Evolutionary conservation across 2,888 invertebrate genomes (phyloP).

Genomic region (Phrixothrix hirtus): DNA sequence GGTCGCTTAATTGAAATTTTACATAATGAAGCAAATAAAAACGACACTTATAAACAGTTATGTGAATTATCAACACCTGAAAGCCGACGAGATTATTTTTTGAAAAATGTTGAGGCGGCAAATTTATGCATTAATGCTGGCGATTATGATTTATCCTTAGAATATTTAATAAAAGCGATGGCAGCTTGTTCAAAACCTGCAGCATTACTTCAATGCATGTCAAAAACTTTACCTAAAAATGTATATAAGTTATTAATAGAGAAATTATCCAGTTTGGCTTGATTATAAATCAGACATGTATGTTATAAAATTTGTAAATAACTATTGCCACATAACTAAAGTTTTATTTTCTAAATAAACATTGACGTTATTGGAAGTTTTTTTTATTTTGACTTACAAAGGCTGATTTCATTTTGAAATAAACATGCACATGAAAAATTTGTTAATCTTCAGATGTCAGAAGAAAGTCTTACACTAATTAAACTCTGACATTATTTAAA

Average conservation of each 20-base stretch:
- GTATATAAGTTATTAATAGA: constrained; percentile 18
- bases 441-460: too few relatives aligned
- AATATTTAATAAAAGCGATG: constrained; percentile 21
- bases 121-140: constrained; percentile 13
- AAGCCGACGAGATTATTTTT: constrained; percentile 19
- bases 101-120: constrained; percentile 19
- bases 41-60: constrained; percentile 2
- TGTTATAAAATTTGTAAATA: neutral
- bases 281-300: neutral
- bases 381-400: too few relatives aligned
- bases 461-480: too few relatives aligned
- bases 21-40: constrained; percentile 15
- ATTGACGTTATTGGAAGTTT: too few relatives aligned
- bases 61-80: constrained; percentile 8
- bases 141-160: constrained; percentile 10
- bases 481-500: too few relatives aligned
- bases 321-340: neutral
- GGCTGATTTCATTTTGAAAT: too few relatives aligned
- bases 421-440: too few relatives aligned
- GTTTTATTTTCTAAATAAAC: too few relatives aligned
- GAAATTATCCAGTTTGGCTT: constrained; percentile 17
- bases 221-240: constrained; percentile 14
- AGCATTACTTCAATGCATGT: constrained; percentile 21
- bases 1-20: constrained; percentile 22
- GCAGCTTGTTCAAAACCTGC: constrained; percentile 23